These are phyloP conservation scores for Cheilosia pagana DNA, from an alignment of 2,888 invertebrate genomes.

Conservation along the genomic window DNA sequence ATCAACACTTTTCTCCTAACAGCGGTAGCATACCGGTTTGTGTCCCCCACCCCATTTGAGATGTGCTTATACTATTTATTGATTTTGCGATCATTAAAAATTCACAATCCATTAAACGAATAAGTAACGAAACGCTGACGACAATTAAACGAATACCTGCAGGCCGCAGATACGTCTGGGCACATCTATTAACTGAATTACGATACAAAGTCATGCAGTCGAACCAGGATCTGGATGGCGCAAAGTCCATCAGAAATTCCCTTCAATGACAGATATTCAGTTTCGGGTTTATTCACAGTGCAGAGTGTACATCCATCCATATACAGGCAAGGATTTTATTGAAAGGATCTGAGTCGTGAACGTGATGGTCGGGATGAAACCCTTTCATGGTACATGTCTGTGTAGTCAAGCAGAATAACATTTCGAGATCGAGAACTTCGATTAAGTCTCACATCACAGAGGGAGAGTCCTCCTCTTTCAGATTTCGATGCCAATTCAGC, in stretches of 20 bases:
- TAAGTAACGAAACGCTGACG: slow-evolving; percentile 68
- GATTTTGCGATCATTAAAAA: slow-evolving; percentile 70
- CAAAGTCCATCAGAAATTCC: slow-evolving; percentile 47
- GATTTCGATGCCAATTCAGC: slow-evolving; percentile 55
- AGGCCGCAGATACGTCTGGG: slow-evolving; percentile 27
- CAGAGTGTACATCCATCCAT: background rate
- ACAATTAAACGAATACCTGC: slow-evolving; percentile 60
- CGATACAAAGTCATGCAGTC: background rate
- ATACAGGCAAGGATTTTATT: slow-evolving; percentile 36
- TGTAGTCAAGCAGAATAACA: slow-evolving; percentile 52
- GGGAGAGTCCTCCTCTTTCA: slow-evolving; percentile 7
- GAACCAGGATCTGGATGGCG: slow-evolving; percentile 1
- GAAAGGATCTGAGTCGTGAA: slow-evolving; percentile 62
- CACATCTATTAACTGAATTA: slow-evolving; percentile 35
- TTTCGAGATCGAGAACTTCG: slow-evolving; percentile 59
- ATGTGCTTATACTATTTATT: slow-evolving; percentile 42
- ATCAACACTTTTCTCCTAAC: slow-evolving; percentile 24
- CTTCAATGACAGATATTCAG: slow-evolving; percentile 29
- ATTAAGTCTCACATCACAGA: slow-evolving; percentile 60
- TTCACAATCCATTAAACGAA: slow-evolving; percentile 68
- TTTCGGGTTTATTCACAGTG: slow-evolving; percentile 30
- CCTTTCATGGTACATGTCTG: slow-evolving; percentile 43
- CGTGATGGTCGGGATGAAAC: slow-evolving; percentile 50
- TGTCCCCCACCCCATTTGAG: background rate
- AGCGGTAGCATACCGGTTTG: background rate